These are phyloP conservation scores for Sebastes minor DNA, from an alignment of 2,797 vertebrate species.

Conservation along the genomic window DNA sequence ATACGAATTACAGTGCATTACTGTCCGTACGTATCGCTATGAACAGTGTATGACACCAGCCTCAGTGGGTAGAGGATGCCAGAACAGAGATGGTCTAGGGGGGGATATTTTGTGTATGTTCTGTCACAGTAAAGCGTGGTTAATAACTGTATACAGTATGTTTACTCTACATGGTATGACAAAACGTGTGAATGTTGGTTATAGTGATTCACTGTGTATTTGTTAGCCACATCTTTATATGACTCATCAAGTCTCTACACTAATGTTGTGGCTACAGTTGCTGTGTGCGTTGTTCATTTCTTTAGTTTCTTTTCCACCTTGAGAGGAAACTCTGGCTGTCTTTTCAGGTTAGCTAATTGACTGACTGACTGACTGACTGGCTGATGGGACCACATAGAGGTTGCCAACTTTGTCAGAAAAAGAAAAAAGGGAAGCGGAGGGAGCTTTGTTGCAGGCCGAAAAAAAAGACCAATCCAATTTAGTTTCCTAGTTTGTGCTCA, in stretches of 20 bases:
- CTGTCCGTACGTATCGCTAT: too few relatives aligned
- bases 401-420: conserved; percentile 28
- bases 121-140: not conserved
- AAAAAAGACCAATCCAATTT: not conserved
- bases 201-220: not conserved
- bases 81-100: not conserved
- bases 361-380: conserved; percentile 6
- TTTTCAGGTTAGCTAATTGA: conserved; percentile 39
- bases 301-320: not conserved
- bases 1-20: too few relatives aligned
- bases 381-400: not conserved
- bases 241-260: not conserved
- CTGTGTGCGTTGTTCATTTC: not conserved
- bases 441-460: not conserved
- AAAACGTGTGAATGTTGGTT: not conserved
- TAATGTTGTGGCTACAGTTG: not conserved
- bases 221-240: not conserved
- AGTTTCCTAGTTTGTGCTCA: not conserved
- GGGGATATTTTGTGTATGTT: not conserved
- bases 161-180: not conserved
- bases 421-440: not conserved
- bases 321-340: conserved; percentile 19
- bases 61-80: not conserved
- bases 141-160: not conserved
- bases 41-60: too few relatives aligned